phyloP scores from a whole-genome alignment of 2,888 invertebrate species.

The Protodeltote pygarga region DNA sequence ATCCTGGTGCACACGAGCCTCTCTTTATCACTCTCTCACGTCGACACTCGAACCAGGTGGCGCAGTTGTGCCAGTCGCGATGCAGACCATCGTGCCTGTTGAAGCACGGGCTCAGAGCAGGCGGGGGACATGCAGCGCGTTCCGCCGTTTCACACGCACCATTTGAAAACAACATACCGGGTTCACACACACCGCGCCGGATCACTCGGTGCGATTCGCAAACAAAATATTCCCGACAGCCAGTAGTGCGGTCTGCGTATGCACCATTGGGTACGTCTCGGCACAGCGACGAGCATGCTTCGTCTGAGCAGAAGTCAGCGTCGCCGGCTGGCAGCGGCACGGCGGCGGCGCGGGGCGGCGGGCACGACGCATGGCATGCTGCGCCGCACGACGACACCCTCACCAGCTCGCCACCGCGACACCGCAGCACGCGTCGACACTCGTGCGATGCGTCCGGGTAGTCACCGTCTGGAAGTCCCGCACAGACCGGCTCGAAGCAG shows the following conservation, averaged over 20 bases:
- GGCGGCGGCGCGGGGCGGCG: conserved; percentile 74
- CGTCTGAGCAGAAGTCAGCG: conserved; percentile 82
- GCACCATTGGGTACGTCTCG: conserved; percentile 84
- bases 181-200: conserved; percentile 85
- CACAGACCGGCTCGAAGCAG: conserved; percentile 88
- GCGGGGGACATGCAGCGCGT: conserved; percentile 77
- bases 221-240: conserved; percentile 87
- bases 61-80: conserved; percentile 80
- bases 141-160: conserved; percentile 81
- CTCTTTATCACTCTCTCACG: conserved; percentile 76
- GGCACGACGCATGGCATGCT: conserved; percentile 66
- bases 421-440: conserved; percentile 83
- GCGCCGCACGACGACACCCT: conserved; percentile 70
- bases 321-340: conserved; percentile 83
- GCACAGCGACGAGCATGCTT: conserved; percentile 82
- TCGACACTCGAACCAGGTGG: conserved; percentile 82
- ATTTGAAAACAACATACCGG: conserved; percentile 82
- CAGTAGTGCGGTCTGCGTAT: conserved; percentile 84
- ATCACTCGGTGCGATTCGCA: conserved; percentile 84
- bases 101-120: conserved; percentile 78
- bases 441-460: conserved; percentile 87
- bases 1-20: conserved; percentile 78
- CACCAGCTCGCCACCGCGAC: conserved; percentile 79
- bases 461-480: conserved; percentile 85
- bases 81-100: conserved; percentile 78